Conservation (phyloP, 2,113 vertebrate species). For the Rhizomys pruinosus region DNA sequence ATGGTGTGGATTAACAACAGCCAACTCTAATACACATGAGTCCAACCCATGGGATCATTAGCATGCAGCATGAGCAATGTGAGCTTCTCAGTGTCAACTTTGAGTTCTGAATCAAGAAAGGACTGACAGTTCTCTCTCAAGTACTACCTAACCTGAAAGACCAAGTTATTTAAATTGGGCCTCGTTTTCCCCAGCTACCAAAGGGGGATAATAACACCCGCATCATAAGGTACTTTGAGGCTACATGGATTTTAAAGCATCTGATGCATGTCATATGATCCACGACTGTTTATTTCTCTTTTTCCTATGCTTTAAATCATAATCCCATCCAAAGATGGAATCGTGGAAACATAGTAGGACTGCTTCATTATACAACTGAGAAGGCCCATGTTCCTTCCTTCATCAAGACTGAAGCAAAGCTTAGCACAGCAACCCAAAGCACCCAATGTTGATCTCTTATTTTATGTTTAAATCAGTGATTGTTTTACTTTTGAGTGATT, state of each 20-base stretch:
- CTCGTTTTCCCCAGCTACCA: constrained; percentile 51
- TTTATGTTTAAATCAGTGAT: constrained; percentile 46
- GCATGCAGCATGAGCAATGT: neutral
- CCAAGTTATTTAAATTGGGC: constrained; percentile 31
- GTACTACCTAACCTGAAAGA: neutral
- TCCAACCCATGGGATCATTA: neutral
- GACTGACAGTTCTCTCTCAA: constrained; percentile 5
- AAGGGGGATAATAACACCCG: neutral
- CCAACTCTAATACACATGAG: neutral
- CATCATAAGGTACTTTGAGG: constrained; percentile 24
- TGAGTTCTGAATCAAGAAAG: constrained; percentile 20
- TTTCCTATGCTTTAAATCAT: constrained; percentile 18
- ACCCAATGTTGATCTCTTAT: neutral
- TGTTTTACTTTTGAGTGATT: constrained; percentile 21
- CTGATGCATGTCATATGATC: neutral
- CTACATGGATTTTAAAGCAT: constrained; percentile 46
- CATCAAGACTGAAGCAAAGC: constrained; percentile 26
- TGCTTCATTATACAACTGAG: too few relatives aligned
- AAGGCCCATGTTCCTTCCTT: too few relatives aligned
- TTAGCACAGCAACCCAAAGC: neutral
- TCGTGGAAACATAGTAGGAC: constrained; percentile 33
- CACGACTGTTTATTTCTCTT: constrained; percentile 27
- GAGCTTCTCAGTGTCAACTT: neutral
- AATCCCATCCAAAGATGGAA: neutral
- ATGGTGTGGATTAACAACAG: neutral